Percentiles rank a stretch among this genome's conserved stretches.
phyloP scores from a whole-genome alignment of 1,140 invertebrate species.

The Papilio machaon region DNA sequence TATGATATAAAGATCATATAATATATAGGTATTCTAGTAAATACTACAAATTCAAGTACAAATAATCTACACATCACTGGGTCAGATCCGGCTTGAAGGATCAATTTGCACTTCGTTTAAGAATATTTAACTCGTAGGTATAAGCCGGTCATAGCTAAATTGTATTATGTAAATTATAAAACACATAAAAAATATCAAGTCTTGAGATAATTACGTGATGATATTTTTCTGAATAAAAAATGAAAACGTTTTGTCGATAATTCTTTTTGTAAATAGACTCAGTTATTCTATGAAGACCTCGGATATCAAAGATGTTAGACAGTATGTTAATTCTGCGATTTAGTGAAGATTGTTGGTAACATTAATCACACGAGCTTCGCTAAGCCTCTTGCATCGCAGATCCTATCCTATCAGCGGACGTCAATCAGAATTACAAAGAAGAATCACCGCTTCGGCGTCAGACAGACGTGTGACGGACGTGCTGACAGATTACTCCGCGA shows the following conservation, averaged over 20 bases:
- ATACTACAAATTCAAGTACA: background rate
- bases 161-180: background rate
- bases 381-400: conserved; percentile 49
- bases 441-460: conserved; percentile 54
- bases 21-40: too few species aligned
- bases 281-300: too few species aligned
- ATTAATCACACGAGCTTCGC: conserved; percentile 51
- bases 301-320: background rate
- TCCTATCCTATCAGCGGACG: conserved; percentile 53
- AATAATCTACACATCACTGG: background rate
- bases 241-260: too few species aligned
- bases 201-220: too few species aligned
- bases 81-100: conserved; percentile 9
- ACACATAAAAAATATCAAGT: background rate
- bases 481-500: conserved; percentile 34
- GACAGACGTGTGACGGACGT: conserved; percentile 52
- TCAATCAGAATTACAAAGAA: conserved; percentile 60
- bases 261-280: too few species aligned
- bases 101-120: background rate
- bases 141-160: background rate
- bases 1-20: too few species aligned
- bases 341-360: conserved; percentile 33
- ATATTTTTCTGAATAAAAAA: too few species aligned
- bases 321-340: background rate
- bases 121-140: background rate